These are phyloP conservation scores for Oryzias melastigma DNA, from an alignment of 2,113 vertebrate species.

Conservation along the genomic window DNA sequence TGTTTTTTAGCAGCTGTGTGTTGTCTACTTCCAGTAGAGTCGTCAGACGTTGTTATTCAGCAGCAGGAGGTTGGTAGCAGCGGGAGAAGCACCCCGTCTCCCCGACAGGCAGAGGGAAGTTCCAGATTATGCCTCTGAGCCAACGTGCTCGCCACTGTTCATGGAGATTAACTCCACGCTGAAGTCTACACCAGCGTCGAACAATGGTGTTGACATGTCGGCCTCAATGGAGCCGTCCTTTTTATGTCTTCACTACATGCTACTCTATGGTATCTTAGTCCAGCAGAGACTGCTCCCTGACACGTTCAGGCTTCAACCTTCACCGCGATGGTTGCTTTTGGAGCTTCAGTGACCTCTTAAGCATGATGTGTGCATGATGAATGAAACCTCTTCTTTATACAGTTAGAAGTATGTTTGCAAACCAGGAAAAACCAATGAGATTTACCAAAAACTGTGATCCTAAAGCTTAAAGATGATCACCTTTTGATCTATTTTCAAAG, in stretches of 20 bases:
- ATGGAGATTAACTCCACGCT: conserved; percentile 47
- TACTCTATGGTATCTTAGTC: conserved; percentile 60
- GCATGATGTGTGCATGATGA: conserved; percentile 26
- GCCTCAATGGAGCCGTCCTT: conserved; percentile 59
- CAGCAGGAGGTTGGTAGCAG: conserved; percentile 64
- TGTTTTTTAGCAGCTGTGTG: no score
- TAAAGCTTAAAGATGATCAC: no score
- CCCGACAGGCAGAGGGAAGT: conserved; percentile 57
- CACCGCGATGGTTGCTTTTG: conserved; percentile 29
- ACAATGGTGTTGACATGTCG: conserved; percentile 55
- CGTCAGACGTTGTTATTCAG: conserved; percentile 72
- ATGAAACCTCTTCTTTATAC: conserved; percentile 15
- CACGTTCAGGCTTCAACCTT: conserved; percentile 44
- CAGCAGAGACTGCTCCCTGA: conserved; percentile 51
- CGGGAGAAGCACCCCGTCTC: conserved; percentile 71
- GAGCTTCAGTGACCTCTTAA: conserved; percentile 28
- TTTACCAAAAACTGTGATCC: no score
- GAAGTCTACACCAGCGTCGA: conserved; percentile 44
- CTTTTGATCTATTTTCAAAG: no score
- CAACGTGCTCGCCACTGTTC: conserved; percentile 58
- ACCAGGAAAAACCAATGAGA: no score
- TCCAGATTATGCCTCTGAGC: conserved; percentile 70
- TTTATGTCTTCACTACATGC: conserved; percentile 44
- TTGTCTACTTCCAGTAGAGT: conserved; percentile 54
- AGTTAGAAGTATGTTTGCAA: no score